Evolutionary conservation across 2,113 vertebrate genomes (phyloP).

Genomic region (Carettochelys insculpta): DNA sequence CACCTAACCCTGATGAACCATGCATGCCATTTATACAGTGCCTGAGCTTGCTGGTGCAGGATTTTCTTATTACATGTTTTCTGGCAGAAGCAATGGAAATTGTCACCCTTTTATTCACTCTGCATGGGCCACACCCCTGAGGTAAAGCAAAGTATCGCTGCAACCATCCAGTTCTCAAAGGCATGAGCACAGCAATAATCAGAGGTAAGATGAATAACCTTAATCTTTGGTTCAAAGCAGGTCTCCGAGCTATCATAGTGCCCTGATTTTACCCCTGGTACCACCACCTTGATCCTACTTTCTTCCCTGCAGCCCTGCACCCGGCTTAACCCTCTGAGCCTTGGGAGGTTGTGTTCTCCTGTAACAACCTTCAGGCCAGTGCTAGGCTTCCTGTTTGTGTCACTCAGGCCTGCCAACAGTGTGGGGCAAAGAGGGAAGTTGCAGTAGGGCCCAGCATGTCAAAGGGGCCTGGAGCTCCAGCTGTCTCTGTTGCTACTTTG

Average conservation of each 20-base stretch:
- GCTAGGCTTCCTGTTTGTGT: background rate
- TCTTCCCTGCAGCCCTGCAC: background rate
- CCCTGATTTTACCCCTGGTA: background rate
- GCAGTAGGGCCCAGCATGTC: too few species aligned
- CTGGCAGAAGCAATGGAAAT: too few species aligned
- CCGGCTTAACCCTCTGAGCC: background rate
- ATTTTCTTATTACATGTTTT: too few species aligned
- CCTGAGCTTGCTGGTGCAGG: too few species aligned
- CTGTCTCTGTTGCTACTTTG: too few species aligned
- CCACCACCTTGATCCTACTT: background rate
- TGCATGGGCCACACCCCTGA: too few species aligned
- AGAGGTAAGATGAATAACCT: background rate
- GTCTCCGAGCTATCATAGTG: background rate
- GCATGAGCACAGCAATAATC: background rate
- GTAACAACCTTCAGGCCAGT: background rate
- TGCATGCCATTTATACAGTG: too few species aligned
- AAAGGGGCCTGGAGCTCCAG: too few species aligned
- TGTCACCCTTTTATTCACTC: too few species aligned
- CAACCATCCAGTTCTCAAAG: background rate
- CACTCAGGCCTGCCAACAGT: too few species aligned
- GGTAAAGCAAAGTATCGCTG: background rate
- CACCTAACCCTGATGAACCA: too few species aligned
- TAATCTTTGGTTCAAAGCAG: background rate
- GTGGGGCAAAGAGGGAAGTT: too few species aligned
- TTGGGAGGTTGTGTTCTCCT: background rate